phyloP scores from a whole-genome alignment of 30 jellyfish, hydroid and myxozoan genomes.

The Pelagia noctiluca region DNA sequence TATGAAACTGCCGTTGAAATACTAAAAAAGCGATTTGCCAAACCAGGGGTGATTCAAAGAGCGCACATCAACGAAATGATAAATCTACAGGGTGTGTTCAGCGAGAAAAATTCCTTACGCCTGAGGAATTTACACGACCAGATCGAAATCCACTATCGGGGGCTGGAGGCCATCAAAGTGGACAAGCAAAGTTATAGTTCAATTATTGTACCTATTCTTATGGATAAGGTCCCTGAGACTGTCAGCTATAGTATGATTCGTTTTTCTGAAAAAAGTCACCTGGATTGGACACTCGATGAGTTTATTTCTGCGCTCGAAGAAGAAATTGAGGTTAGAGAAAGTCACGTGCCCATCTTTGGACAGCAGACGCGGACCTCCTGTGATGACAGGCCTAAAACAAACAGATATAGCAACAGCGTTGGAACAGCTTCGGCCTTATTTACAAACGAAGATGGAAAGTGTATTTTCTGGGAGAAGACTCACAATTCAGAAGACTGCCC shows the following conservation, averaged over 20 bases:
- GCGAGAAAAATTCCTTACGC: constrained; percentile 31
- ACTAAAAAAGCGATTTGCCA: constrained; percentile 45
- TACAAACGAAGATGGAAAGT: constrained; percentile 17
- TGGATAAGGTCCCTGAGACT: constrained; percentile 53
- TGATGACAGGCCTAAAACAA: constrained; percentile 11
- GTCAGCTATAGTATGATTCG: constrained; percentile 39
- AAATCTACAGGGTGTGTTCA: constrained; percentile 40
- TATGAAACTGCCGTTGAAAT: constrained; percentile 44
- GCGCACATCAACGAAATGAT: constrained; percentile 58
- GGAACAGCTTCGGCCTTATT: neutral
- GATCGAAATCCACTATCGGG: constrained; percentile 61
- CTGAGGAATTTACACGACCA: constrained; percentile 58
- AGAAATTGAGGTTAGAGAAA: constrained; percentile 52
- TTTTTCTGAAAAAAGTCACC: constrained; percentile 16
- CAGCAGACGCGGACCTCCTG: constrained; percentile 9
- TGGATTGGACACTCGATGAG: constrained; percentile 70
- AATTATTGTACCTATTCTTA: constrained; percentile 42
- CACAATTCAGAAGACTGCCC: constrained; percentile 25
- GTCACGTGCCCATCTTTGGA: constrained; percentile 51
- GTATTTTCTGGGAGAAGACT: constrained; percentile 16
- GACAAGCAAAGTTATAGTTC: constrained; percentile 28
- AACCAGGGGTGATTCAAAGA: constrained; percentile 43
- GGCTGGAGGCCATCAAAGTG: constrained; percentile 59
- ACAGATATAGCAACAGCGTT: constrained; percentile 17
- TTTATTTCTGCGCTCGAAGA: constrained; percentile 33